A percentile compares a stretch with the other conserved stretches of the same genome.
Evolutionary conservation across 2,113 vertebrate genomes (phyloP).

Genomic region (Mola mola): DNA sequence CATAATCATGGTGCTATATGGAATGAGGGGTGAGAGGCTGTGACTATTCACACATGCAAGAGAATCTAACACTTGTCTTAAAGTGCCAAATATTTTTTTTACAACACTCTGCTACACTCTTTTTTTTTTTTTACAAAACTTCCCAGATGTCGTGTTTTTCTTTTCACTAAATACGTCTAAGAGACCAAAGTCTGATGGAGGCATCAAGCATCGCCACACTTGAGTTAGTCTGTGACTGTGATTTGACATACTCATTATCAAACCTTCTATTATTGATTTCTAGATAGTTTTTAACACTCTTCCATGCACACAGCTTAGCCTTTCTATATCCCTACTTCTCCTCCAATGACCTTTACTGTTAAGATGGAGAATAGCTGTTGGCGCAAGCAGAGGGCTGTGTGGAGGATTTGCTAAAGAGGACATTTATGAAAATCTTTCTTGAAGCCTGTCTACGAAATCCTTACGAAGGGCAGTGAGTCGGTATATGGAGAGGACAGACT

Average conservation of each 20-base stretch:
- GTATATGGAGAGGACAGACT: conserved; percentile 65
- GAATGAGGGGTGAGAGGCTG: conserved; percentile 5
- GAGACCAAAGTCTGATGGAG: conserved; percentile 25
- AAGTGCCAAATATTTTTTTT: conserved; percentile 1
- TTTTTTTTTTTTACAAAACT: neutral
- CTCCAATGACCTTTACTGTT: conserved; percentile 77
- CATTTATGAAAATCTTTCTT: conserved; percentile 77
- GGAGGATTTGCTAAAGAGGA: conserved; percentile 74
- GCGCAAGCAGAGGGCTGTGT: conserved; percentile 52
- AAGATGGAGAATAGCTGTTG: conserved; percentile 60
- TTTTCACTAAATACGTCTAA: neutral
- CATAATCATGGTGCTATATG: conserved; percentile 11
- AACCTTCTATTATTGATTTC: conserved; percentile 71
- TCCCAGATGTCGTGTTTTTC: too few relatives aligned
- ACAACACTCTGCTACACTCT: too few relatives aligned
- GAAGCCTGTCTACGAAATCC: conserved; percentile 72
- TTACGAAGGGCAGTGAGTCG: conserved; percentile 70
- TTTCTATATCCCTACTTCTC: conserved; percentile 63
- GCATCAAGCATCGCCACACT: conserved; percentile 18
- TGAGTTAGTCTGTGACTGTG: conserved; percentile 31
- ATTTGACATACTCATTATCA: conserved; percentile 63
- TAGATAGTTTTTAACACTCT: conserved; percentile 65
- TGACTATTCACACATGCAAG: neutral
- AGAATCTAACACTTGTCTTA: conserved; percentile 6
- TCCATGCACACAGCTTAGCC: conserved; percentile 70